Evolutionary conservation across 2,113 vertebrate genomes (phyloP).

Genomic region (Casuarius casuarius): DNA sequence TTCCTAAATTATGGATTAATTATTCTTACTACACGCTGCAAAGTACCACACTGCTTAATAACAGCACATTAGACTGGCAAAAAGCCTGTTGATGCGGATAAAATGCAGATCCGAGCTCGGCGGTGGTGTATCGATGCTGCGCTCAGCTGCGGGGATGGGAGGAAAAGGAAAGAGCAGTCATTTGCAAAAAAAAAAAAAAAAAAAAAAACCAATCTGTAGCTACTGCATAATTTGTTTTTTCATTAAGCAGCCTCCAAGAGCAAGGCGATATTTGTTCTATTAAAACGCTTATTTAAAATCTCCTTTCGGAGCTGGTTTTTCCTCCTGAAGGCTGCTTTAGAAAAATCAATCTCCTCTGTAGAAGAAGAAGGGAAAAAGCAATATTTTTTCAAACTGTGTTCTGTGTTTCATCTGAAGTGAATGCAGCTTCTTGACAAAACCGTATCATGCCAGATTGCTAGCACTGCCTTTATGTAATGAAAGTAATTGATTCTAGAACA

Average conservation of each 20-base stretch:
- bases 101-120: background rate
- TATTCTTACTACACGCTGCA: background rate
- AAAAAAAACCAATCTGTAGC: background rate
- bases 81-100: background rate
- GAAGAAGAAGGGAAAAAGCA: background rate
- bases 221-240: conserved; percentile 40
- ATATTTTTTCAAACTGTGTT: background rate
- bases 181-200: background rate
- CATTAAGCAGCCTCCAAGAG: background rate
- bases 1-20: background rate
- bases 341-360: background rate
- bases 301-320: background rate
- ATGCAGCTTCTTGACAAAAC: background rate
- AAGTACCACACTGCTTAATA: background rate
- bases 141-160: background rate
- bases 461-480: background rate
- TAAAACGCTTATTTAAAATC: conserved; percentile 58
- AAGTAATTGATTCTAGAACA: background rate
- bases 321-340: conserved; percentile 1
- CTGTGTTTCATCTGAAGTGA: background rate
- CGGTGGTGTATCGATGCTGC: background rate
- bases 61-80: background rate
- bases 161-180: conserved; percentile 4
- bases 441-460: background rate
- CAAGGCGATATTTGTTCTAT: conserved; percentile 40